Evolutionary conservation across 1,140 invertebrate genomes (phyloP), one percentile per base, ranked within the genome.

Genomic region (Drosophila sp.): DNA sequence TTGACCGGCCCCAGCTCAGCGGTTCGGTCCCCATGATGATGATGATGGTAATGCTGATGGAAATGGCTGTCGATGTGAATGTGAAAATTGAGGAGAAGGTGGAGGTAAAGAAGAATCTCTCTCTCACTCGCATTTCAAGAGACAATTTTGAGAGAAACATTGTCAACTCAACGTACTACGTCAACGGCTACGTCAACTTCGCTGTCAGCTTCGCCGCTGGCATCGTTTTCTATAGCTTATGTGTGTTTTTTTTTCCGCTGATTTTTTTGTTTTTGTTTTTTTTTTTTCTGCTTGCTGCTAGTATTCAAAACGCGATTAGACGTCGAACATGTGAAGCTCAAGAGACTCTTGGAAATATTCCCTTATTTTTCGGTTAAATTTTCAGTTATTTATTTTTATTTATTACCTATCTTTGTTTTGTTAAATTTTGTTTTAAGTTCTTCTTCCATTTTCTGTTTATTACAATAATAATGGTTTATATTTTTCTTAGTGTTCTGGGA

Each of bases 291-390:
- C 58, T 67, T 66, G 55, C 61, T 76, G 61, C 56, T 89, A 91
- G 90, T 91, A 83, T 82, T 89, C 84, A 81, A 91, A 91, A 79
- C 90, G 87, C 90, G 90, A 91, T 91, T 91, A 91, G 70, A 90
- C 90, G 90, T 76, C 87, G 70, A 91, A 90, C 90, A 91, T 91
- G 90, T 91, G 83, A 91, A 91, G 76, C 90, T 80, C 73, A 72
- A 74, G 62, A 69, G 74, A 56, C 77, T 69, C 66, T 66, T 68
- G 68, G 38, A 63, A 71, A 75, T 67, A 54, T 70, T 76, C 60
- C 56, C 82, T 74, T 63, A 66, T 50, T 72, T 79, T 78, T 68
- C 32, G 23, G 40, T 76, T 65, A 23, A 55, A 50, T 67, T 78
- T 89, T 74, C 23, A 41, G 68, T 74, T 66, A 55, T 64, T 74